These are phyloP conservation scores for Ctenoplectra terminalis DNA, from an alignment of 1,140 invertebrate species.

Conservation along the genomic window DNA sequence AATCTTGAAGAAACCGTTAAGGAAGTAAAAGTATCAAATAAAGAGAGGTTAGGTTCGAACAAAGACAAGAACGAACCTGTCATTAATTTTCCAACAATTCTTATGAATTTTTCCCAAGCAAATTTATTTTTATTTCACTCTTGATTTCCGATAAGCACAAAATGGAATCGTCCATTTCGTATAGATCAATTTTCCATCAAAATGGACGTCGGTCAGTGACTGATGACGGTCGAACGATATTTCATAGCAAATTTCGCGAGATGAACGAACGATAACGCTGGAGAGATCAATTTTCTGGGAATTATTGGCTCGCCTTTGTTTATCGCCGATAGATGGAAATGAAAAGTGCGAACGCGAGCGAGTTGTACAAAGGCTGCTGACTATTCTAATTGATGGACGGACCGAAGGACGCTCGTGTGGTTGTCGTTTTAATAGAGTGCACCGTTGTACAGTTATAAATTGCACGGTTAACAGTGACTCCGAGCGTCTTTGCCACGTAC, in stretches of 20 bases:
- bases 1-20: neutral
- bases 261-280: too few species aligned
- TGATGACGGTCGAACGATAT: neutral
- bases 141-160: neutral
- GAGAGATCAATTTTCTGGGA: neutral
- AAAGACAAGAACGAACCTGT: too few species aligned
- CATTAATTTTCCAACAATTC: too few species aligned
- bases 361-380: conserved; percentile 9
- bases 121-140: too few species aligned
- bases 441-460: conserved; percentile 41
- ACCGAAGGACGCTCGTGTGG: conserved; percentile 21
- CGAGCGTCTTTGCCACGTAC: neutral
- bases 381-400: conserved; percentile 37
- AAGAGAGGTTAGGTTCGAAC: neutral
- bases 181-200: neutral
- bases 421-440: conserved; percentile 35
- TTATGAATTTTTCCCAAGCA: too few species aligned
- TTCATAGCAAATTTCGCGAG: neutral
- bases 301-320: conserved; percentile 28
- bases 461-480: conserved; percentile 20
- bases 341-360: conserved; percentile 9
- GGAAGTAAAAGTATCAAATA: neutral
- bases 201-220: neutral
- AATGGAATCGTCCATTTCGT: neutral
- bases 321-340: conserved; percentile 11